Conservation (phyloP, 1,140 invertebrate species). For the Cydia fagiglandana region DNA sequence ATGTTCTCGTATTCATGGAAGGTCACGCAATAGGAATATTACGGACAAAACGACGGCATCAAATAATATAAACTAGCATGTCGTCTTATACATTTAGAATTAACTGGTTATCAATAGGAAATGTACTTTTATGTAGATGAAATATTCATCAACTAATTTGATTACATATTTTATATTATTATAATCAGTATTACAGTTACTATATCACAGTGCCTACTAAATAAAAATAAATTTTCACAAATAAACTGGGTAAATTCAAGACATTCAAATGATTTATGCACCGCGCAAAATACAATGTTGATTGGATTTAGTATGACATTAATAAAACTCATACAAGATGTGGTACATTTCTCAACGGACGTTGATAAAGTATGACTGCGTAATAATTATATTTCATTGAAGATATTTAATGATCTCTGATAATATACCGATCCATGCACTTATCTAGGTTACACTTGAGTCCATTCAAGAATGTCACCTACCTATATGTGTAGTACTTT, state of each 20-base stretch:
- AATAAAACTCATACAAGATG: conserved; percentile 31
- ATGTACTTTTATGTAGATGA: not conserved
- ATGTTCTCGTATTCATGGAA: conserved; percentile 13
- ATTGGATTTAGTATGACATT: conserved; percentile 26
- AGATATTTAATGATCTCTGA: conserved; percentile 22
- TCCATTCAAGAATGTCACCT: not conserved
- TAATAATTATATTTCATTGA: conserved; percentile 28
- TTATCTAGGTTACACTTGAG: not conserved
- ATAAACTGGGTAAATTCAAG: not conserved
- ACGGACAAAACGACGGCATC: conserved; percentile 21
- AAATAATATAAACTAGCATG: conserved; percentile 3
- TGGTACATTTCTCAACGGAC: conserved; percentile 21
- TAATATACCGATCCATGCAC: not conserved
- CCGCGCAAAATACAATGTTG: conserved; percentile 7
- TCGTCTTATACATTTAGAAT: not conserved
- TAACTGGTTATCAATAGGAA: not conserved
- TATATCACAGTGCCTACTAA: too few relatives aligned
- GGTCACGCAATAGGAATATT: conserved; percentile 29
- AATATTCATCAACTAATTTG: not conserved
- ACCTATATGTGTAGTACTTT: not conserved
- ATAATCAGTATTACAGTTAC: too few relatives aligned
- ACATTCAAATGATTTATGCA: too few relatives aligned
- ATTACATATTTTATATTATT: too few relatives aligned
- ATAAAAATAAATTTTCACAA: not conserved
- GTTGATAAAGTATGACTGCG: conserved; percentile 26